Evolutionary conservation across 2,888 invertebrate genomes (phyloP).

Genomic region (Sinelater perroti): DNA sequence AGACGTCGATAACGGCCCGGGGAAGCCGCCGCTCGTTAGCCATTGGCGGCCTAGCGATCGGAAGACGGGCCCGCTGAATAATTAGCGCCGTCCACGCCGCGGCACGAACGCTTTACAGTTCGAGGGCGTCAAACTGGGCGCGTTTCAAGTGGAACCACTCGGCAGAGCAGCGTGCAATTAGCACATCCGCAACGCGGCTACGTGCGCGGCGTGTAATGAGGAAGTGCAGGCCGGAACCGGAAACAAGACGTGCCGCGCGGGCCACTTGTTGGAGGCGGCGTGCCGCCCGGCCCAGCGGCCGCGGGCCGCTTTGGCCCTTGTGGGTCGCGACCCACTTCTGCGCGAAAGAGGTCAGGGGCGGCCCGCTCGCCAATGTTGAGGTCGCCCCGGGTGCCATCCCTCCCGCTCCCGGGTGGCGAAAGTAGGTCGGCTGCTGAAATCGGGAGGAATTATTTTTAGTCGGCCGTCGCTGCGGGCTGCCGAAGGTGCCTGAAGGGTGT

Average conservation of each 20-base stretch:
- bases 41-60: no score
- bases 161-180: constrained; percentile 22
- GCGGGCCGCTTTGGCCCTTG: background rate
- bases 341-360: constrained; percentile 31
- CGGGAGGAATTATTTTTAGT: constrained; percentile 32
- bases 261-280: constrained; percentile 6
- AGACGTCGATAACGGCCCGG: no score
- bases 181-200: constrained; percentile 22
- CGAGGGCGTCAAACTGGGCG: constrained; percentile 6
- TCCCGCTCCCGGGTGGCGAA: constrained; percentile 30
- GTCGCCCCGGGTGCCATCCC: constrained; percentile 37
- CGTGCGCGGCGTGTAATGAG: constrained; percentile 25
- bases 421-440: constrained; percentile 31
- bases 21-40: no score
- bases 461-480: constrained; percentile 18
- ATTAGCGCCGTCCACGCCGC: no score
- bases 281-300: constrained; percentile 10
- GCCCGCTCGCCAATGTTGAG: constrained; percentile 30
- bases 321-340: constrained; percentile 33
- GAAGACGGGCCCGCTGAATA: no score
- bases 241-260: constrained; percentile 19
- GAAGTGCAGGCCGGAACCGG: constrained; percentile 25
- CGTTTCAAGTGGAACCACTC: constrained; percentile 16
- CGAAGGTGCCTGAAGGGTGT: constrained; percentile 10
- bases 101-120: background rate